Evolutionary conservation across 2,888 invertebrate genomes (phyloP).

Genomic region (Dorcus parallelipipedus): DNA sequence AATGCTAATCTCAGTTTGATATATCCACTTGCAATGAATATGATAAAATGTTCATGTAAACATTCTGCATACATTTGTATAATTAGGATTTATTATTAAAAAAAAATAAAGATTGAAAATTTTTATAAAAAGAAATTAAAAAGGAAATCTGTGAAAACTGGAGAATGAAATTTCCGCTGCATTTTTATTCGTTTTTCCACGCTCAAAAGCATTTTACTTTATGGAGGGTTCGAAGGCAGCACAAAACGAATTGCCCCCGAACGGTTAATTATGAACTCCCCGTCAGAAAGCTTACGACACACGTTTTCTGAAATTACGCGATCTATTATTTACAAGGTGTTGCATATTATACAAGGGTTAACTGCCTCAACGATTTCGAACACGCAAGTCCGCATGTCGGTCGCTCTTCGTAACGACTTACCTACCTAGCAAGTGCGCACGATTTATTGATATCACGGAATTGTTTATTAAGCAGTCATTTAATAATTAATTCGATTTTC

Average conservation of each 20-base stretch:
- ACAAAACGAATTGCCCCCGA: neutral
- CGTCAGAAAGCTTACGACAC: slow-evolving; percentile 30
- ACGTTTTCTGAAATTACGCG: slow-evolving; percentile 42
- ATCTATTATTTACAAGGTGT: slow-evolving; percentile 45
- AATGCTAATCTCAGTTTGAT: too few relatives aligned
- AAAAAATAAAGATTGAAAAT: too few relatives aligned
- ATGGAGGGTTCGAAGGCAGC: too few relatives aligned
- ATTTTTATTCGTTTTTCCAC: too few relatives aligned
- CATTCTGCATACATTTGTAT: too few relatives aligned
- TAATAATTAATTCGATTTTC: slow-evolving; percentile 4
- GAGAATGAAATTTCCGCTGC: too few relatives aligned
- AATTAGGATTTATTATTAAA: too few relatives aligned
- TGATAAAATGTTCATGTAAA: too few relatives aligned
- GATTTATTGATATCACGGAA: slow-evolving; percentile 10
- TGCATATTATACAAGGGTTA: slow-evolving; percentile 46
- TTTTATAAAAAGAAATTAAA: too few relatives aligned
- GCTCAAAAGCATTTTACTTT: too few relatives aligned
- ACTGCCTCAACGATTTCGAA: slow-evolving; percentile 30
- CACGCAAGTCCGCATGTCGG: slow-evolving; percentile 18
- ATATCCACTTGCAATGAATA: too few relatives aligned
- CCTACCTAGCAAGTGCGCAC: neutral
- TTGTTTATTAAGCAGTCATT: slow-evolving; percentile 3
- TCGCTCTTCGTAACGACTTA: slow-evolving; percentile 9
- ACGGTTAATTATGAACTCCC: neutral
- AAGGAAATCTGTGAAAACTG: too few relatives aligned